Base-by-base conservation (phyloP, 2,113 vertebrate species). In the Phainopepla nitens region DNA sequence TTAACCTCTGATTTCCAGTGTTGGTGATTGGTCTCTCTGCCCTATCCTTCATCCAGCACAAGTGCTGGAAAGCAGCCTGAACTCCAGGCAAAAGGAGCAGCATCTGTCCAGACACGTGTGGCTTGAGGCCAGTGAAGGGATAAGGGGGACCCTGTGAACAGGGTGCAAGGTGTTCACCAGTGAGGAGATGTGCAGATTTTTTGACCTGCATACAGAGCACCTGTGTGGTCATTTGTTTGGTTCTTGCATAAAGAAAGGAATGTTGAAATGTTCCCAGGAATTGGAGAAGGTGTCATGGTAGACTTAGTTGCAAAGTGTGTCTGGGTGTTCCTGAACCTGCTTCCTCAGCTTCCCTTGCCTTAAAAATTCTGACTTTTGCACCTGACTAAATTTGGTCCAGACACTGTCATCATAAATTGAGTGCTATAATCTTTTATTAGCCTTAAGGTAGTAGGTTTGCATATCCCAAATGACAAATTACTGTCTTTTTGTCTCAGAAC, bases 401-500 rank as follows among this genome's bases (percentile, higher is more conserved):
- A 41, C 31, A 16, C 5, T 68, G 42, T 70, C 39, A 68, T 78
- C 41, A 22, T 57, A 89, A 85, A 79, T 11, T 35, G 70, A 62
- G 27, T 58, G 47, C 22, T 78, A 41, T 1, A 69, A n/a, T 86
- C 47, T 77, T 62, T 64, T 78, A 41, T 70, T 73, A 49, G 72
- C 51, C 71, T 86, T 72, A 58, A 45, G 47, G 42, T n/a, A 28
- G 51, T 50, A 58, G 54, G 39, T 81, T 93, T 91, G 47, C 47
- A 29, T 88, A 47, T 57, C 50, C 64, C 51, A 23, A 70, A n/a
- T 77, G 47, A 73, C 35, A 88, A 85, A 94, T 93, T 77, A 62
- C 50, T 86, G 28, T 50, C 50, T 73, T 93, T 56, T 81, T 60
- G 36, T 77, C 76, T 81, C 81, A 66, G 50, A 94, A 78, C 27